These are phyloP conservation scores for Samia ricini DNA, from an alignment of 1,140 invertebrate genomes.

Conservation along the genomic window DNA sequence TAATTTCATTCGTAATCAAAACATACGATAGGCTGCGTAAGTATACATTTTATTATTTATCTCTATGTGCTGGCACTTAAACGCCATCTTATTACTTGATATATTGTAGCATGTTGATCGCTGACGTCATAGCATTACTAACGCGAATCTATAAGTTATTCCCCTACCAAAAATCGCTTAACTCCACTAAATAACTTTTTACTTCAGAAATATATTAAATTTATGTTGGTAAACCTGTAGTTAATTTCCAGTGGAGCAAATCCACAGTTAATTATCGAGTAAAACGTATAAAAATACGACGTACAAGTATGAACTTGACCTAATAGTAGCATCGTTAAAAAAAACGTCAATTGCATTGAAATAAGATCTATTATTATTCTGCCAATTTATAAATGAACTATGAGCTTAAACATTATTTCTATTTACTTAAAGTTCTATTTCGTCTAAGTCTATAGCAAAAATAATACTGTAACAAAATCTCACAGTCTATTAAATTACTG, in stretches of 20 bases:
- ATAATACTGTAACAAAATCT: background rate
- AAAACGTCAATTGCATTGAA: slow-evolving; percentile 2
- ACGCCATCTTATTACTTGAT: too few relatives aligned
- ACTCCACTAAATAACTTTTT: too few relatives aligned
- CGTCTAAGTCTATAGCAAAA: background rate
- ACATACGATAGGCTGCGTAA: too few relatives aligned
- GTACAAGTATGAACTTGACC: slow-evolving; percentile 1
- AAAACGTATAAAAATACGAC: background rate
- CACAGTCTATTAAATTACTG: background rate
- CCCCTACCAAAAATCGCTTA: too few relatives aligned
- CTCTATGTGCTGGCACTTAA: too few relatives aligned
- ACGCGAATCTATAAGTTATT: too few relatives aligned
- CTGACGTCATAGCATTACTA: too few relatives aligned
- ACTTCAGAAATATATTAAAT: too few relatives aligned
- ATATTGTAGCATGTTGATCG: too few relatives aligned
- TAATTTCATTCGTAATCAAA: too few relatives aligned
- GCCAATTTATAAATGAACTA: background rate
- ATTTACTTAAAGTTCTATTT: background rate
- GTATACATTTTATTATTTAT: too few relatives aligned
- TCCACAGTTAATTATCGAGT: background rate
- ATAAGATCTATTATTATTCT: background rate
- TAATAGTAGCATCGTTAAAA: background rate
- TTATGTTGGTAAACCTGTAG: too few relatives aligned
- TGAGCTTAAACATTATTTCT: background rate
- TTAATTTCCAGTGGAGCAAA: background rate